Evolutionary conservation across 1,140 invertebrate genomes (phyloP), one percentile per base, ranked within the genome.

Genomic region (Helicorthomorpha holstii): DNA sequence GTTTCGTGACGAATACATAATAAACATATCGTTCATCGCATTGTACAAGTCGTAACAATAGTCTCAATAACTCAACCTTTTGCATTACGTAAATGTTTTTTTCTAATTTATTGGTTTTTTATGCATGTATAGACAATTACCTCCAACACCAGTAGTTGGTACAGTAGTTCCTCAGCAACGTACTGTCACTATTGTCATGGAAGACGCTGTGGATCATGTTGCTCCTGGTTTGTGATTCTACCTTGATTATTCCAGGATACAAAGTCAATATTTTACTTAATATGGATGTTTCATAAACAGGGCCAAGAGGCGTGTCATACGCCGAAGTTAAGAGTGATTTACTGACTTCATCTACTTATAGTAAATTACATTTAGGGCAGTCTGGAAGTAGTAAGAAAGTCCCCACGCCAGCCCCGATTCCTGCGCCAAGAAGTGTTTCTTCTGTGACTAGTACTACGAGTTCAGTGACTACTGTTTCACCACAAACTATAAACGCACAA

Each of bases 261-360:
- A n/a, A n/a, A n/a, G n/a, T n/a, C n/a, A n/a, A n/a, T n/a, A n/a
- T n/a, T n/a, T n/a, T n/a, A n/a, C n/a, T n/a, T n/a, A n/a, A n/a
- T n/a, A n/a, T n/a, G n/a, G n/a, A n/a, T n/a, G n/a, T n/a, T n/a
- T n/a, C 16, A 7, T 7, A 7, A 34, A 34, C 29, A 34, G 29
- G 29, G 29, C 29, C 29, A 34, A 7, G 29, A 34, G n/a, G n/a
- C n/a, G 59, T 66, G 27, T 60, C 62, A 27, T 66, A 66, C 57
- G 64, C 64, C 38, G 63, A 66, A 53, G 58, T 66, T 45, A 57
- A 61, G 3, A 64, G 64, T 47, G 63, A 66, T 50, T n/a, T n/a
- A n/a, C 55, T 61, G 14, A 58, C 60, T 12, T 54, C 49, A 34
- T 50, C 53, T 41, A 56, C 53, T 49, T 21, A 55, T 25, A 57